Base-by-base conservation (phyloP, 2,888 invertebrate genomes). In the Blastobasis adustella region DNA sequence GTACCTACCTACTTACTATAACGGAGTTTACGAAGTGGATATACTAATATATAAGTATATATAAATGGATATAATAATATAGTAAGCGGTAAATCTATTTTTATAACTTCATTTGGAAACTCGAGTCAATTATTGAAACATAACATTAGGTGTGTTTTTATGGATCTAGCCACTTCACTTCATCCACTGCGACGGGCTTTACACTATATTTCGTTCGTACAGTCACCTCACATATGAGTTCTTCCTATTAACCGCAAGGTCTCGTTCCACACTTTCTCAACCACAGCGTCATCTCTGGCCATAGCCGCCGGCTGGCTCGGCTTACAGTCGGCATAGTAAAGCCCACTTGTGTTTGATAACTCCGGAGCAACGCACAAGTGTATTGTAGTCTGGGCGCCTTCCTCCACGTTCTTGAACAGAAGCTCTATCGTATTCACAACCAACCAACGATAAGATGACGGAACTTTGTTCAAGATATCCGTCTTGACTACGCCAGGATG, bases 401-500 rank as follows among this genome's bases (percentile, higher is more conserved):
- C 93, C 58, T 90, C 88, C 0, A 92, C 80, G 2, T 90, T 92
- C 82, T 94, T 94, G 64, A 92, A 94, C 65, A 93, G 82, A 0
- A 89, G 74, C 62, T 90, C 91, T 0, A 91, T 79, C 4, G 93
- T 73, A 5, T 90, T 64, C 55, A 84, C 71, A 56, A 93, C 57
- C 0, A 90, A 78, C 10, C 89, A 91, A 1, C 91, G 72, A 0
- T 42, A 0, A 2, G 50, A 5, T 0, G 56, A 47, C 0, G 91
- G 90, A 8, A 90, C 76, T 61, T 89, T 92, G 41, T 92, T 88
- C 90, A 93, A 95, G 49, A 95, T 95, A 37, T 93, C 93, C 0
- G 94, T 94, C 69, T 93, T 92, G 42, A 96, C 93, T 72, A 94
- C 82, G 8, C 97, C 97, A 0, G 96, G 97, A 79, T 96, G 96